Base-by-base conservation (phyloP, 2,113 vertebrate genomes). In the Marcusenius ussheri region DNA sequence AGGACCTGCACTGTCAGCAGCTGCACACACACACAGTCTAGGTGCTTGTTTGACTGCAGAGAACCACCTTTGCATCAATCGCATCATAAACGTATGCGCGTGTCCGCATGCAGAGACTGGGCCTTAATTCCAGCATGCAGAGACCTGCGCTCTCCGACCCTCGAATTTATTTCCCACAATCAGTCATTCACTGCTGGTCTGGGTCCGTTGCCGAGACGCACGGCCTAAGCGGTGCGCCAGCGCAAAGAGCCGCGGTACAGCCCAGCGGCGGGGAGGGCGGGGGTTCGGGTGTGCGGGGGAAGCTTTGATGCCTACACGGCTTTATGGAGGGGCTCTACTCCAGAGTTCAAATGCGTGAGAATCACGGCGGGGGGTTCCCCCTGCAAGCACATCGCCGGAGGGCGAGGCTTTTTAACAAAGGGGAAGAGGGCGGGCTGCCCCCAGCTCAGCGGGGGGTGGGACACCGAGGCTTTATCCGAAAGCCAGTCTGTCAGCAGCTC, bases 271-370 rank as follows among this genome's bases (percentile, higher is more conserved):
- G n/a, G 51, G 51, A 1, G 3, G 35, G 6, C 11, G 49, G 74
- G 13, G 24, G 0, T 2, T n/a, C 2, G 56, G 24, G 24, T 2
- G 21, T n/a, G 31, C 13, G 47, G 45, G 45, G 45, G 19, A 86
- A 2, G 7, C 46, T 86, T 86, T 86, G 83, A 50, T 86, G 83
- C n/a, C 45, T 3, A 24, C 21, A 17, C 3, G 5, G 45, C 83
- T 86, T 47, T 49, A n/a, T 0, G 45, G 83, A 50, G 83, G 19
- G n/a, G 83, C 19, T 47, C 83, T 47, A 49, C 45, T 49, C n/a
- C 45, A 15, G 83, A 50, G 83, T 49, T 86, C 47, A 86, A 46
- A 86, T 49, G 83, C 47, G 83, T 86, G 83, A 86, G 83, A 86
- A 86, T 50, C 83, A 15, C 83, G 0, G 24, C 45, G n/a, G 83